Evolutionary conservation across 1,140 invertebrate species (phyloP).

Genomic region (Zaprionus ornatus): DNA sequence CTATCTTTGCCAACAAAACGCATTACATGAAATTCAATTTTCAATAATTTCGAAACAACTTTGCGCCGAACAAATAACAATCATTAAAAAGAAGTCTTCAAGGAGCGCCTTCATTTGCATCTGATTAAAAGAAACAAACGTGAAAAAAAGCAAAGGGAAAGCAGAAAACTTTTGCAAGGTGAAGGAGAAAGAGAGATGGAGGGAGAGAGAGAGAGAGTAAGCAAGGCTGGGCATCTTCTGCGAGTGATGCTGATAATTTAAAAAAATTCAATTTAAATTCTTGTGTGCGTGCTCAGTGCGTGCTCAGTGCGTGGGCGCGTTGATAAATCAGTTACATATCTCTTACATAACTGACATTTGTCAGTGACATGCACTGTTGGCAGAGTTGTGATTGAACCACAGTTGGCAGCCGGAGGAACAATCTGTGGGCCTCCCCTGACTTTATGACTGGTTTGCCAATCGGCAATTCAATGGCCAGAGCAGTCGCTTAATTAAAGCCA

Average conservation of each 20-base stretch:
- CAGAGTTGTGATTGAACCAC: conserved; percentile 45
- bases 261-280: conserved; percentile 62
- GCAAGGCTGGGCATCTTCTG: not conserved
- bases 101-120: conserved; percentile 60
- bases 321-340: conserved; percentile 60
- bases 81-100: conserved; percentile 47
- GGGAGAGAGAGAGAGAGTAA: not conserved
- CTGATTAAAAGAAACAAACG: conserved; percentile 63
- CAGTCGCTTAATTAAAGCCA: conserved; percentile 43
- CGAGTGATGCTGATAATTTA: conserved; percentile 44
- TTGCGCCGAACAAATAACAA: conserved; percentile 44
- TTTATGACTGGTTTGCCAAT: conserved; percentile 48
- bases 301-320: conserved; percentile 9
- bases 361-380: conserved; percentile 63
- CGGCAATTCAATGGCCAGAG: conserved; percentile 2
- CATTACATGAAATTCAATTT: conserved; percentile 59
- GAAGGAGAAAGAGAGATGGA: not conserved
- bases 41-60: conserved; percentile 46
- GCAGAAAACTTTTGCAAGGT: conserved; percentile 25
- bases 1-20: conserved; percentile 27
- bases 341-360: conserved; percentile 64
- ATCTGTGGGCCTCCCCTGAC: conserved; percentile 13
- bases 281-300: conserved; percentile 24
- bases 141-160: conserved; percentile 18
- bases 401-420: conserved; percentile 16